These are phyloP conservation scores for Troglohyphantes excavatus DNA, from an alignment of 2,888 invertebrate genomes.

Conservation along the genomic window DNA sequence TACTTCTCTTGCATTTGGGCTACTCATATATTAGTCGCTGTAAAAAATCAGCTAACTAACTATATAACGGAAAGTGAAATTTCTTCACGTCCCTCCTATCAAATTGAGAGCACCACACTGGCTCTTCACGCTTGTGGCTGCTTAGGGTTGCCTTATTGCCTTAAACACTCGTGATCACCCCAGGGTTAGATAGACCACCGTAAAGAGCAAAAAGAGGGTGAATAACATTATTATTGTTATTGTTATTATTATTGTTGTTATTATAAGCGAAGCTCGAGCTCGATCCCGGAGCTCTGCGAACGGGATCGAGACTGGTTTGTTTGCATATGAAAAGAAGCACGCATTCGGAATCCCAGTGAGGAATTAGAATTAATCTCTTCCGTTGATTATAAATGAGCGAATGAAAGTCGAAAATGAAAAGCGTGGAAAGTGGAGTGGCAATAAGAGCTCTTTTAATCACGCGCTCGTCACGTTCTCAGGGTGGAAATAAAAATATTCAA, in stretches of 20 bases:
- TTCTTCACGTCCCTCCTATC: neutral
- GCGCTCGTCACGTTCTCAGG: neutral
- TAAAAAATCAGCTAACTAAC: no score
- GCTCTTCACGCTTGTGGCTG: no score
- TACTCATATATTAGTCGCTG: no score
- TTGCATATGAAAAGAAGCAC: conserved; percentile 4
- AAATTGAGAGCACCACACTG: neutral
- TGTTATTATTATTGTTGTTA: neutral
- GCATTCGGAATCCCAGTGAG: neutral
- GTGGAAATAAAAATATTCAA: neutral
- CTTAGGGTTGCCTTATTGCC: neutral
- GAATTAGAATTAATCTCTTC: neutral
- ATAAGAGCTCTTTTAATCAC: no score
- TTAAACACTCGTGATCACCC: neutral
- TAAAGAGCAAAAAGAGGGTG: neutral
- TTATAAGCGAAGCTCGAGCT: neutral
- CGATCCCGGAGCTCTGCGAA: neutral
- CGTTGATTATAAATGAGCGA: neutral
- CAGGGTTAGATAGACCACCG: neutral
- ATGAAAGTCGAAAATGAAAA: neutral
- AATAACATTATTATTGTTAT: neutral
- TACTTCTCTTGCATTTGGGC: no score
- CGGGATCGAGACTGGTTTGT: conserved; percentile 14
- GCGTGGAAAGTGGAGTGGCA: neutral
- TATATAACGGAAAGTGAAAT: neutral